Percentiles rank a stretch among this genome's conserved stretches.
phyloP scores from a whole-genome alignment of 1,140 invertebrate species.

The Copidosoma floridanum region DNA sequence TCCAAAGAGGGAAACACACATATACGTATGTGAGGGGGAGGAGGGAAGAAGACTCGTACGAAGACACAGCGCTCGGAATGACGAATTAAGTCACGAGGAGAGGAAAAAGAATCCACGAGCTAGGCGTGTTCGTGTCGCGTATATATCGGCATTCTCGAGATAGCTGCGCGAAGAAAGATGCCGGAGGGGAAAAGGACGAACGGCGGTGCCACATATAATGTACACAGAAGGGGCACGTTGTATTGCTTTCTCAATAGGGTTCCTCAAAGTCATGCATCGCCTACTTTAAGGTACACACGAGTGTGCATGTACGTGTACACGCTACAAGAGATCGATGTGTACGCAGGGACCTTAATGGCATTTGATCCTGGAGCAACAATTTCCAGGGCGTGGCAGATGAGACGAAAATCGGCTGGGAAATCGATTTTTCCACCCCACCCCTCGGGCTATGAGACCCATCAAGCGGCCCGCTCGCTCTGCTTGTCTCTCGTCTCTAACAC shows the following conservation, averaged over 20 bases:
- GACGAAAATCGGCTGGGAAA: constrained; percentile 10
- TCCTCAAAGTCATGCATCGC: constrained; percentile 39
- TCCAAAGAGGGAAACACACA: no score
- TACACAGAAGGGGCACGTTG: not conserved
- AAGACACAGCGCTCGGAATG: not conserved
- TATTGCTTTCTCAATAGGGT: constrained; percentile 50
- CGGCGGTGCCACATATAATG: no score
- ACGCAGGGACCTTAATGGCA: constrained; percentile 20
- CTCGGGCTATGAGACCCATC: not conserved
- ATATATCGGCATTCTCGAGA: constrained; percentile 11
- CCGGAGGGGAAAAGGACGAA: not conserved
- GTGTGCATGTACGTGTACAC: not conserved
- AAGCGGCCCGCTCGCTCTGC: not conserved
- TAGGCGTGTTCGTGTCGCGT: not conserved
- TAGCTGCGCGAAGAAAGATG: not conserved
- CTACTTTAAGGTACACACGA: not conserved
- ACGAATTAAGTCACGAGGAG: no score
- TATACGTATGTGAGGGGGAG: no score
- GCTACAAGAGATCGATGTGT: no score
- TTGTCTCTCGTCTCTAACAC: not conserved
- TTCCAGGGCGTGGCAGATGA: not conserved
- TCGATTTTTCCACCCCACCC: constrained; percentile 16
- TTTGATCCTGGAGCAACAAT: constrained; percentile 8
- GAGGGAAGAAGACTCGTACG: no score
- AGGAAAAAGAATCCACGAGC: not conserved